Conservation (phyloP, 2,888 invertebrate genomes). For the Morpho achilles region DNA sequence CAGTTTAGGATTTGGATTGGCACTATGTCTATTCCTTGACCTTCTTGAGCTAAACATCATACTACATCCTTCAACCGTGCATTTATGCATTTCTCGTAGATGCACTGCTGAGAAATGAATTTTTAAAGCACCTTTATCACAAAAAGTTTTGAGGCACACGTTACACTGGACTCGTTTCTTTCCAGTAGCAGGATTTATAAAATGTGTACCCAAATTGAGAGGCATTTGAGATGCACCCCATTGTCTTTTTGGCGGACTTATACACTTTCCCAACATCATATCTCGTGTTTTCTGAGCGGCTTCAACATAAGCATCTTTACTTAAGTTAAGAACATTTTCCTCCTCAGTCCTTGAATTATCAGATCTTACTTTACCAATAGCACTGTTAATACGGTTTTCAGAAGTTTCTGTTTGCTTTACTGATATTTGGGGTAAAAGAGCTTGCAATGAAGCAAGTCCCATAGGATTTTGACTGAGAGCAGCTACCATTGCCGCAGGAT, state of each 20-base stretch:
- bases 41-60: constrained; percentile 99
- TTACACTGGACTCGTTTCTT: constrained; percentile 99
- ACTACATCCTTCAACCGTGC: constrained; percentile 98
- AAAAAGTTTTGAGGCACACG: constrained; percentile 98
- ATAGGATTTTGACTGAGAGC: constrained; percentile 79
- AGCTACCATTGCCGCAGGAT: constrained; percentile 83
- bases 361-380: constrained; percentile 44
- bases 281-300: constrained; percentile 65
- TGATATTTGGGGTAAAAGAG: constrained; percentile 81
- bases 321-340: constrained; percentile 68
- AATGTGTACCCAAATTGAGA: constrained; percentile 91
- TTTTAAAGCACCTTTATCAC: constrained; percentile 99
- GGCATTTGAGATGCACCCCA: constrained; percentile 88
- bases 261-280: constrained; percentile 80
- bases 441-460: constrained; percentile 81
- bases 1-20: constrained; percentile 98
- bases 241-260: constrained; percentile 88
- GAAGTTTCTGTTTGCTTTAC: constrained; percentile 60
- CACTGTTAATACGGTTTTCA: constrained; percentile 60
- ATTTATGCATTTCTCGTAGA: constrained; percentile 99
- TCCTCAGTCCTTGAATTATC: constrained; percentile 58
- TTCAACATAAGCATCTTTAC: constrained; percentile 66
- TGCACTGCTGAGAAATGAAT: constrained; percentile 99
- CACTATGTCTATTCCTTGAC: constrained; percentile 97
- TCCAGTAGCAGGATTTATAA: constrained; percentile 94